Evolutionary conservation across 1,140 invertebrate genomes (phyloP).

Genomic region (Neotoxoptera formosana): DNA sequence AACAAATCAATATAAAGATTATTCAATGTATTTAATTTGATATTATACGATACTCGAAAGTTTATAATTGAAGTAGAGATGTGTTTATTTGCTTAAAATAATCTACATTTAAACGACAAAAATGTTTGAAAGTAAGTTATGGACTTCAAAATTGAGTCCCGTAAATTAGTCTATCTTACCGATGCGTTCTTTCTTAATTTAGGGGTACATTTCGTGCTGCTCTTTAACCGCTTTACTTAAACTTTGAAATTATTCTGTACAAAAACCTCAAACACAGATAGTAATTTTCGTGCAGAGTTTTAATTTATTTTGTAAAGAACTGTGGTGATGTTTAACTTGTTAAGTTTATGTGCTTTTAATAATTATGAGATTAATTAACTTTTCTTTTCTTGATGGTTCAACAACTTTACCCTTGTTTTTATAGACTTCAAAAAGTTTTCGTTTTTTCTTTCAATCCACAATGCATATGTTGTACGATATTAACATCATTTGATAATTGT

Average conservation of each 20-base stretch:
- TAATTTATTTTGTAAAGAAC: background rate
- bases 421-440: background rate
- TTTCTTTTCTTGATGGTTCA: background rate
- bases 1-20: background rate
- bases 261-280: background rate
- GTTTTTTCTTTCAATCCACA: background rate
- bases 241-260: background rate
- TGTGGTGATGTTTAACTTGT: background rate
- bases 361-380: slow-evolving; percentile 13
- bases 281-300: background rate
- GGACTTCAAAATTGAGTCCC: background rate
- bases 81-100: background rate
- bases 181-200: background rate
- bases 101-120: background rate
- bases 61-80: background rate
- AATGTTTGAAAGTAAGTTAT: background rate
- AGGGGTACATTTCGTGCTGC: background rate
- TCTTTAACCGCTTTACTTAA: background rate
- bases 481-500: background rate
- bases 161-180: slow-evolving; percentile 26
- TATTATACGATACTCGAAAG: background rate
- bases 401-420: background rate
- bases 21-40: background rate
- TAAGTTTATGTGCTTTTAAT: background rate
- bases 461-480: background rate